A percentile compares a stretch with the other conserved stretches of the same genome.
Evolutionary conservation across 2,888 invertebrate genomes (phyloP).

Genomic region (Agrochola lota): DNA sequence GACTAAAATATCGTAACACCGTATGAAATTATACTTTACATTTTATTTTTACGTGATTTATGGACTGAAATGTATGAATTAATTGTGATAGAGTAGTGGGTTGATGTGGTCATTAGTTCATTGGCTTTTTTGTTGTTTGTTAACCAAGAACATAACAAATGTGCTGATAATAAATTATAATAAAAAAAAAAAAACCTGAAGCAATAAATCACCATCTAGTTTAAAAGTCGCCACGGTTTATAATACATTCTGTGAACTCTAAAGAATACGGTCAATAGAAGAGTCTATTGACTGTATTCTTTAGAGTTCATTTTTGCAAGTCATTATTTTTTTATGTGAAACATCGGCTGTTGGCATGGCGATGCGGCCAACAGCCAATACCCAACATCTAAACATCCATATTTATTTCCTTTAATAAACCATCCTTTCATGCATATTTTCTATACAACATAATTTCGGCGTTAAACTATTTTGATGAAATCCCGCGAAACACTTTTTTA

Average conservation of each 20-base stretch:
- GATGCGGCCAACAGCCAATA: too few species aligned
- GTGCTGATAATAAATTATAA: background rate
- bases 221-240: background rate
- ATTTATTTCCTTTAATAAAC: too few species aligned
- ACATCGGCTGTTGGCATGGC: too few species aligned
- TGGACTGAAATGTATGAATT: background rate
- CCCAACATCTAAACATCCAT: too few species aligned
- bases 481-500: too few species aligned
- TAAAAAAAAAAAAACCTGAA: too few species aligned
- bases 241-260: background rate
- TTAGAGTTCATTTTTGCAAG: conserved; percentile 2
- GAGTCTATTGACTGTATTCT: too few species aligned
- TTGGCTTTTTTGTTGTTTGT: background rate
- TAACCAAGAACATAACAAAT: background rate
- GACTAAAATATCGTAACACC: conserved; percentile 38
- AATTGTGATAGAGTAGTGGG: conserved; percentile 21
- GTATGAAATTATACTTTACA: background rate
- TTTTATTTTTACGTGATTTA: conserved; percentile 21
- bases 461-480: too few species aligned
- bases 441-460: too few species aligned
- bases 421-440: too few species aligned
- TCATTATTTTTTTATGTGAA: too few species aligned
- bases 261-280: background rate
- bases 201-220: background rate
- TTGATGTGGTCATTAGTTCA: background rate